Percentiles rank a stretch among this genome's conserved stretches.
Conservation (phyloP, 2,113 vertebrate genomes). For the Procavia capensis region DNA sequence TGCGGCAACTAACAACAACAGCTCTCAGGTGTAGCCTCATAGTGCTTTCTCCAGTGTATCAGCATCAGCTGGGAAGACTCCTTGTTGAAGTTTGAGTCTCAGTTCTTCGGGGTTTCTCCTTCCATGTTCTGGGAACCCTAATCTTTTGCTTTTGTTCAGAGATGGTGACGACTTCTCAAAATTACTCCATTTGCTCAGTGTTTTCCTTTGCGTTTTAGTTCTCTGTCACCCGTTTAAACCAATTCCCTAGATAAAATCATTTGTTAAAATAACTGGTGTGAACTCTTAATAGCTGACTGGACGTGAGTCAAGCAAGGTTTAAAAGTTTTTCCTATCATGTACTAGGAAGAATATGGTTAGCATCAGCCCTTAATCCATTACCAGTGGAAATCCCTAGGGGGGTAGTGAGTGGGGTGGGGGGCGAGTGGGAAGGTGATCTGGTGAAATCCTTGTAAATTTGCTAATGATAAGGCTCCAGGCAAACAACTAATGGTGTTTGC, state of each 20-base stretch:
- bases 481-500: not conserved
- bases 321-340: not conserved
- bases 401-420: too few relatives aligned
- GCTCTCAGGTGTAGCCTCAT: not conserved
- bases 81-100: not conserved
- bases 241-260: not conserved
- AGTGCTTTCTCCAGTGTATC: not conserved
- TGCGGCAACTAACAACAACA: not conserved
- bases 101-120: not conserved
- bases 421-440: not conserved
- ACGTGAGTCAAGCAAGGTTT: not conserved
- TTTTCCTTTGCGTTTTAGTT: not conserved
- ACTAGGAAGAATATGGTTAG: not conserved
- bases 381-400: not conserved
- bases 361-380: not conserved
- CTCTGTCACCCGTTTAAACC: not conserved
- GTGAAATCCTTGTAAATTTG: not conserved
- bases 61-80: fast-evolving
- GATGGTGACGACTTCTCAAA: not conserved
- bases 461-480: too few relatives aligned
- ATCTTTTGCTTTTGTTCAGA: not conserved
- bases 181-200: not conserved
- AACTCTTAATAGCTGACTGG: not conserved
- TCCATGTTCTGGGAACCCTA: too few relatives aligned
- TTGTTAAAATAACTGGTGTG: not conserved